Conservation (phyloP, 2,113 vertebrate genomes). For the Poeciliopsis turrubarensis region DNA sequence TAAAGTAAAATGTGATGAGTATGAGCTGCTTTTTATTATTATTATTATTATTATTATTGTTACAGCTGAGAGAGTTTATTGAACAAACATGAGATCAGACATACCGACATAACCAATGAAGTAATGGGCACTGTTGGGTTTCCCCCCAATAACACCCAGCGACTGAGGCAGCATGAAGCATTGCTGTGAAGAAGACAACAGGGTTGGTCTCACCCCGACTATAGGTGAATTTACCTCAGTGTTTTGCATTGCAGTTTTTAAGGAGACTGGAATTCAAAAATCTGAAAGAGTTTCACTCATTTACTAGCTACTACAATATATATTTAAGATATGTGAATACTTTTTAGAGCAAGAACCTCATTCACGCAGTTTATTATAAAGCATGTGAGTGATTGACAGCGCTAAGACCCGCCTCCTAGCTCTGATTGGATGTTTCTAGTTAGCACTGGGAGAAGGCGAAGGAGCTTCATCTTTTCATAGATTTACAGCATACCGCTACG, state of each 20-base stretch:
- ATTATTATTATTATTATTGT: not conserved
- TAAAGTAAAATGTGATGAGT: not conserved
- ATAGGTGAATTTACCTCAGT: not conserved
- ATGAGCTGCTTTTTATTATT: not conserved
- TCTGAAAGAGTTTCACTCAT: not conserved
- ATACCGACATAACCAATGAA: slow-evolving; percentile 98
- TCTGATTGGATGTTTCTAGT: no score
- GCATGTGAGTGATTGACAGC: no score
- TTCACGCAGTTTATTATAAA: not conserved
- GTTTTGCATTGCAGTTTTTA: not conserved
- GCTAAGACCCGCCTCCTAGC: no score
- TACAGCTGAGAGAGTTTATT: slow-evolving; percentile 24
- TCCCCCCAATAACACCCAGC: slow-evolving; percentile 96
- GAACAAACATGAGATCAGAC: slow-evolving; percentile 74
- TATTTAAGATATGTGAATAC: not conserved
- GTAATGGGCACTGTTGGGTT: slow-evolving; percentile 98
- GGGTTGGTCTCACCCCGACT: slow-evolving; percentile 41
- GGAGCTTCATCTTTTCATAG: no score
- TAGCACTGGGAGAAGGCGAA: no score
- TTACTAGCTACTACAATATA: not conserved
- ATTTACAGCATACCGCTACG: no score
- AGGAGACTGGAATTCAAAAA: not conserved
- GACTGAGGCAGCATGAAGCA: slow-evolving; percentile 99
- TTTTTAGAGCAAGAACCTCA: not conserved
- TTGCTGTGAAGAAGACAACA: slow-evolving; percentile 80